Base-by-base conservation (phyloP, 1,140 invertebrate species). In the Acromyrmex echinatior region DNA sequence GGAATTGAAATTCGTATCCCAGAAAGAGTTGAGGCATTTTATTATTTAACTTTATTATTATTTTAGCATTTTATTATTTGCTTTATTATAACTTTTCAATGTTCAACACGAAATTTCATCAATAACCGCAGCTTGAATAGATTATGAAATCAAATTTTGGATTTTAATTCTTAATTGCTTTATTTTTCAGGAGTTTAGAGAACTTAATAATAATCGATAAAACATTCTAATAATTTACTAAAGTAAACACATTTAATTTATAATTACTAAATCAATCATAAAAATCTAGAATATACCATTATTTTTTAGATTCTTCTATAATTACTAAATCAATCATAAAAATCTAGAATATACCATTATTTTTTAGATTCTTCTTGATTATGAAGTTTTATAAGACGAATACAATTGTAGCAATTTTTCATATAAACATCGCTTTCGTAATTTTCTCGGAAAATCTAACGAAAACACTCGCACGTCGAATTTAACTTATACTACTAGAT, bases 31-130 rank as follows among this genome's bases (percentile, higher is more conserved):
- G 10, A 10, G 10, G 14, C 31, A 10, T 49, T 56, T 39, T 39
- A 25, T 62, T 49, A 78, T 63, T 18, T 60, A 25, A 25, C 25
- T 25, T 25, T 25, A 25, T 25, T 25, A 25, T 25, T 25, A 25
- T 25, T 25, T 25, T 25, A 49, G 14, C 31, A 10, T 25, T 56
- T 39, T 39, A 25, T 62, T 49, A 78, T 63, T 18, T 60, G 25
- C 16, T 6, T 39, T 39, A 39, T 39, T n/a, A 4, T 4, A 12
- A 10, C 1, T 49, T 60, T 45, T 62, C 3, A 63, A 7, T 7
- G 35, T 39, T 39, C 16, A 45, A 62, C 4, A 62, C 28, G 18
- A 63, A 78, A 78, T 78, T 25, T 78, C 9, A n/a, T 78, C 4
- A 31, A 25, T 31, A n/a, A 78, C 6, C 9, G 14, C 12, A 78